Percentiles rank a stretch among this genome's conserved stretches.
Conservation (phyloP, 2,888 invertebrate genomes). For the Chrysodeixis includens region DNA sequence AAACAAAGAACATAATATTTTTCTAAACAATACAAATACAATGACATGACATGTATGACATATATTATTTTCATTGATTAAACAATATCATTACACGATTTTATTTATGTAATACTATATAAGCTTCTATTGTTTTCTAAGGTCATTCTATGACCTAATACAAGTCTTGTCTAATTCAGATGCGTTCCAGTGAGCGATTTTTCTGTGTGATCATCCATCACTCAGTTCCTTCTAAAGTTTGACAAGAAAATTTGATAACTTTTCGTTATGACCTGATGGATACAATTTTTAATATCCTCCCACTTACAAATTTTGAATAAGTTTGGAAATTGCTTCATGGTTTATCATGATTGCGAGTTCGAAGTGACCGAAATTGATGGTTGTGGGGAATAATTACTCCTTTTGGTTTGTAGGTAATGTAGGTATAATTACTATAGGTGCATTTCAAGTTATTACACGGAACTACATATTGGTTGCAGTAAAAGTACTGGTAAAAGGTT, state of each 20-base stretch:
- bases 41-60: no score
- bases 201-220: constrained; percentile 73
- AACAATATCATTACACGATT: no score
- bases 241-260: constrained; percentile 72
- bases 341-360: constrained; percentile 44
- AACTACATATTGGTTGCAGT: neutral
- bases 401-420: constrained; percentile 1
- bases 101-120: no score
- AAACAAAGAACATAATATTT: no score
- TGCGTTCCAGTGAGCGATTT: constrained; percentile 28
- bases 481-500: no score
- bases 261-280: constrained; percentile 61
- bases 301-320: constrained; percentile 55
- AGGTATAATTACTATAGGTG: no score
- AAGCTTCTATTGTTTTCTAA: no score
- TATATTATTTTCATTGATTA: no score
- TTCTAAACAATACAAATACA: no score
- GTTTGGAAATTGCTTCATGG: constrained; percentile 59
- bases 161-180: constrained; percentile 25
- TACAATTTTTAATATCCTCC: constrained; percentile 65
- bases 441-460: neutral
- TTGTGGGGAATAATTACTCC: constrained; percentile 20
- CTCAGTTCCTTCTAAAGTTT: constrained; percentile 64
- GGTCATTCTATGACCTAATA: no score
- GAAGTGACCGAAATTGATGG: constrained; percentile 4